Conservation (phyloP, 2,113 vertebrate genomes). For the Hydrochoerus hydrochaeris region DNA sequence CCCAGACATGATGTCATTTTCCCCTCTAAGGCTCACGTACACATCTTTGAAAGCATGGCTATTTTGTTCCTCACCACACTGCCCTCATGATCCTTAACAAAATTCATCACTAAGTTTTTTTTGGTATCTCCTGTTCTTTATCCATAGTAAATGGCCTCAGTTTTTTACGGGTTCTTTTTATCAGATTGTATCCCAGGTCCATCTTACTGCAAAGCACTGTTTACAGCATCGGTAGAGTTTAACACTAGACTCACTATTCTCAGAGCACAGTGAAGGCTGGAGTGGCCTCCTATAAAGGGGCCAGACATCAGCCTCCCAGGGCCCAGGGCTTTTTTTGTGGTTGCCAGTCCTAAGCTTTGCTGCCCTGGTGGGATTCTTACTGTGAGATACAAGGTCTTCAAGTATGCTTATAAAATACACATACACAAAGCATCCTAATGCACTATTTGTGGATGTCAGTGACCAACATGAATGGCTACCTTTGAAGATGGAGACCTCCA, state of each 20-base stretch:
- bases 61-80: neutral
- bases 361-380: neutral
- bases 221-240: neutral
- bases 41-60: neutral
- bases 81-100: neutral
- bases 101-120: neutral
- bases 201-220: neutral
- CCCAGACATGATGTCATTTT: neutral
- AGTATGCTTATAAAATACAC: neutral
- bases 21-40: neutral
- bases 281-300: neutral
- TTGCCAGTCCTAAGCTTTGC: neutral
- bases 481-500: neutral
- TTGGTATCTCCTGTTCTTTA: neutral
- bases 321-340: neutral
- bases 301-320: neutral
- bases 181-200: neutral
- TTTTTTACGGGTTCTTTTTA: conserved; percentile 6
- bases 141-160: neutral
- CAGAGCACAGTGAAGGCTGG: neutral
- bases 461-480: neutral
- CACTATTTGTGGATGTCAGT: neutral
- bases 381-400: neutral
- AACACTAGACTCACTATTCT: neutral
- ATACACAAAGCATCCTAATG: neutral